Percentiles rank a stretch among this genome's conserved stretches.
phyloP scores from a whole-genome alignment of 2,888 invertebrate species.

The Andrena hattorfiana region DNA sequence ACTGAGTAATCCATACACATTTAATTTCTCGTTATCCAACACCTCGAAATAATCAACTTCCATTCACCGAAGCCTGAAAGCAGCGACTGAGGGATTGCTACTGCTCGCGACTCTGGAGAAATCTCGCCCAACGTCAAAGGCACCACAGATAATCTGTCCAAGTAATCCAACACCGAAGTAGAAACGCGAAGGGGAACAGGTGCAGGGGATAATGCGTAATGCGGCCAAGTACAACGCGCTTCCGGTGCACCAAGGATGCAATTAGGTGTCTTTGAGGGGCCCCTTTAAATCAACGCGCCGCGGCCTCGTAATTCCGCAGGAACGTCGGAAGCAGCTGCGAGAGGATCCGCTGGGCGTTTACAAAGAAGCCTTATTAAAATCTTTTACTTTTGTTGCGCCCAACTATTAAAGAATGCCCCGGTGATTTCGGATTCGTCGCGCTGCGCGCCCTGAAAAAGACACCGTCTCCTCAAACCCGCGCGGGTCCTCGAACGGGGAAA shows the following conservation, averaged over 20 bases:
- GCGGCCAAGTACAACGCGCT: slow-evolving; percentile 54
- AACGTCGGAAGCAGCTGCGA: slow-evolving; percentile 50
- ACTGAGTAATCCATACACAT: too few species aligned
- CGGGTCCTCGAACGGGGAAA: too few species aligned
- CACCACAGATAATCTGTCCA: slow-evolving; percentile 5
- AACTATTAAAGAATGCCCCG: slow-evolving; percentile 8
- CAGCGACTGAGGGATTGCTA: too few species aligned
- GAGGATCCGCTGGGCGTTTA: background rate
- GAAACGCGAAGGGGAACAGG: slow-evolving; percentile 50
- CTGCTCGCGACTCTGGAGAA: background rate
- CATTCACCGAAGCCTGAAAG: too few species aligned
- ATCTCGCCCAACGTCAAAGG: background rate
- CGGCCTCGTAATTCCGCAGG: slow-evolving; percentile 21
- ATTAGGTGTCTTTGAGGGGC: slow-evolving; percentile 63
- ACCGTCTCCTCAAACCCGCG: too few species aligned
- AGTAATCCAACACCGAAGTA: slow-evolving; percentile 18
- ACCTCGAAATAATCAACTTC: too few species aligned
- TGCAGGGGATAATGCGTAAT: slow-evolving; percentile 56
- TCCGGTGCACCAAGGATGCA: slow-evolving; percentile 63
- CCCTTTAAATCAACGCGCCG: slow-evolving; percentile 61
- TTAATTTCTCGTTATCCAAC: too few species aligned
- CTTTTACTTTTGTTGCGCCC: background rate
- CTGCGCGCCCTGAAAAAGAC: background rate
- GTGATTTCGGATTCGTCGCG: slow-evolving; percentile 25
- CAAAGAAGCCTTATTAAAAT: slow-evolving; percentile 25